Evolutionary conservation across 2,888 invertebrate species (phyloP).

Genomic region (Papilio demoleus): DNA sequence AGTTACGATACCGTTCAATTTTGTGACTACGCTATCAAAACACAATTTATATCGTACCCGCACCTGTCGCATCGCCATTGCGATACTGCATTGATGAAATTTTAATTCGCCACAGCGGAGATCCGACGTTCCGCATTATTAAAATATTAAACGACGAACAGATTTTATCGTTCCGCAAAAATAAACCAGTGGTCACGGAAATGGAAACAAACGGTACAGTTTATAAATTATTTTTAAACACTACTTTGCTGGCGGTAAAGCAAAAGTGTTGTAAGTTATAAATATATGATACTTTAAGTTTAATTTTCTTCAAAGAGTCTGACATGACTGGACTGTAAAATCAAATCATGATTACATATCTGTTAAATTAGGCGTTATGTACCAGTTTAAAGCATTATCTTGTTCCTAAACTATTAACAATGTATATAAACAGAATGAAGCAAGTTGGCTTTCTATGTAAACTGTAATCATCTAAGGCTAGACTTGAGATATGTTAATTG

Average conservation of each 20-base stretch:
- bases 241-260: background rate
- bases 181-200: conserved; percentile 9
- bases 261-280: no score
- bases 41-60: conserved; percentile 70
- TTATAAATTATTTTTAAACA: background rate
- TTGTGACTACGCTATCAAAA: conserved; percentile 60
- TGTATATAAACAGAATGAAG: conserved; percentile 18
- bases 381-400: conserved; percentile 8
- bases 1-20: conserved; percentile 48
- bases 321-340: no score
- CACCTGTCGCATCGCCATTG: conserved; percentile 69
- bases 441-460: background rate
- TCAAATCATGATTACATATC: no score
- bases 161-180: conserved; percentile 8
- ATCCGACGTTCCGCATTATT: conserved; percentile 24
- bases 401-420: conserved; percentile 21
- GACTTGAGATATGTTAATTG: conserved; percentile 24
- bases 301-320: background rate
- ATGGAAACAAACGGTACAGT: background rate
- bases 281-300: no score
- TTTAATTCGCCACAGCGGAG: conserved; percentile 32
- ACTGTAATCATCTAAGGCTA: conserved; percentile 4
- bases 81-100: conserved; percentile 46
- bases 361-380: no score
- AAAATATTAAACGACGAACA: conserved; percentile 27